Conservation (phyloP, 2,113 vertebrate species). For the Ailurus styani region DNA sequence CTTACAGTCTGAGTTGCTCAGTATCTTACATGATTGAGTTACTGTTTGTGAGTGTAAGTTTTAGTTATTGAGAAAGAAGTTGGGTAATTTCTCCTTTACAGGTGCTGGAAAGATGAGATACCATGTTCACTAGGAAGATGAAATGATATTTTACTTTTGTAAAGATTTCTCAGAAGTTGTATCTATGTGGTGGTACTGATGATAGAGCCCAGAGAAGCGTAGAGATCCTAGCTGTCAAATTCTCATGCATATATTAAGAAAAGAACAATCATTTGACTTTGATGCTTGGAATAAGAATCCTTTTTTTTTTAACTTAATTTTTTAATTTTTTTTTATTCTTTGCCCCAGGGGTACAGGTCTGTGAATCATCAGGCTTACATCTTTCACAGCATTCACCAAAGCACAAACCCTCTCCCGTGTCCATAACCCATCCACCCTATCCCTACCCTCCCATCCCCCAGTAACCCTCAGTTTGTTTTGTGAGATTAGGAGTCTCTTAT, state of each 20-base stretch:
- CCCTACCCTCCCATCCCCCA: too few species aligned
- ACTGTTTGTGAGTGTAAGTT: background rate
- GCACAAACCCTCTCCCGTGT: too few species aligned
- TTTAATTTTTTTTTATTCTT: too few species aligned
- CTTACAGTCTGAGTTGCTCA: background rate
- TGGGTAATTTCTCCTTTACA: background rate
- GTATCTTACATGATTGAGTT: background rate
- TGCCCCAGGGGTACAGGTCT: too few species aligned
- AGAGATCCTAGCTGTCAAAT: background rate
- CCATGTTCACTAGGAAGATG: background rate
- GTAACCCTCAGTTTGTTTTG: too few species aligned
- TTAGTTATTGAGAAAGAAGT: slow-evolving; percentile 18
- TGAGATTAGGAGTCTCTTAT: too few species aligned
- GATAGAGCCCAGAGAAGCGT: background rate
- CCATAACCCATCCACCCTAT: too few species aligned
- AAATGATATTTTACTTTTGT: background rate
- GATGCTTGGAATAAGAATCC: background rate
- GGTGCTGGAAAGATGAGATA: background rate
- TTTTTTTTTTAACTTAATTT: too few species aligned
- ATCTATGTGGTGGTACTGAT: background rate
- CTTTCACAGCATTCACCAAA: too few species aligned
- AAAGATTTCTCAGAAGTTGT: background rate
- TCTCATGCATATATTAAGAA: background rate
- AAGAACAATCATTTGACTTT: background rate
- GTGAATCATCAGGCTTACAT: too few species aligned